Base-by-base conservation (phyloP, 2,888 invertebrate species). In the Prenolepis imparis region DNA sequence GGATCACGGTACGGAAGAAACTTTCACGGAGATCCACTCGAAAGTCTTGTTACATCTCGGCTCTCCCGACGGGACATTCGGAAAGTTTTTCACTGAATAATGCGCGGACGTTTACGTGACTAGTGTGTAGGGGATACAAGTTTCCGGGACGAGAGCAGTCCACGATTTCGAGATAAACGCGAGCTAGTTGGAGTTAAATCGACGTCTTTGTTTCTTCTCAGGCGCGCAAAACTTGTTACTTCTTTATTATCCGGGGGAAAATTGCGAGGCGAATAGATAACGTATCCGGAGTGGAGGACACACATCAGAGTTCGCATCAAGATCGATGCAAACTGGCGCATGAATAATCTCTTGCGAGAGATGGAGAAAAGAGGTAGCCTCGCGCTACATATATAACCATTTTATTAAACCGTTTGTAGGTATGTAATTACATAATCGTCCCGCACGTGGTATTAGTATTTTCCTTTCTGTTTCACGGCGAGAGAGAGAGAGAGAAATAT, bases 31-130 rank as follows among this genome's bases (percentile, higher is more conserved):
- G 41, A 68, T 57, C 11, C 41, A 12, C 39, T 55, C 70, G 24
- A 11, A 78, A 70, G 15, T 18, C n/a, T 6, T 24, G 68, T 67
- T 55, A 52, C 86, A 44, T 44, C 15, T 57, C 52, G 55, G 28
- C 59, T 68, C 55, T 73, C 59, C 59, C 59, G 70, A 70, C 68
- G 57, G 24, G 59, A 83, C 77, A 81, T 73, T 64, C 64, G 24
- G n/a, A 24, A 88, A 88, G 75, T 85, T 85, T 73, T 55, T 59
- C 84, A 68, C 73, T 74, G 84, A 87, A 83, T 87, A 84, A 66
- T 24, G 28, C 41, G 52, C 52, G 52, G 39, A 12, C 52, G 41
- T 28, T n/a, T 41, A 67, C 66, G 66, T 66, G 77, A 66, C 66
- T 52, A 18, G 36, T 8, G 61, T 48, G n/a, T n/a, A 32, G 44